phyloP scores from a whole-genome alignment of 2,888 invertebrate genomes.

The Oscheius sp. region DNA sequence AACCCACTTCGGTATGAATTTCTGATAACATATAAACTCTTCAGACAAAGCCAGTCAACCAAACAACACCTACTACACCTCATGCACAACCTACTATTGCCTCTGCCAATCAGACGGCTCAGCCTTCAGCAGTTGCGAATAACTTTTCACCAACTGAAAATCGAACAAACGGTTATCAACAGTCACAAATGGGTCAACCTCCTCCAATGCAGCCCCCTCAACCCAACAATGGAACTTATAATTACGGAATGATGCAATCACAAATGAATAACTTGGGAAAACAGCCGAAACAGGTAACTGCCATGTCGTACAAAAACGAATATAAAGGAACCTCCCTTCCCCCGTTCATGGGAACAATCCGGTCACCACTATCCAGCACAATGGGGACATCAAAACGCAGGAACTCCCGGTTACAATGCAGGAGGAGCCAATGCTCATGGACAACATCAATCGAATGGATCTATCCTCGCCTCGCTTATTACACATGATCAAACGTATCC shows the following conservation, averaged over 20 bases:
- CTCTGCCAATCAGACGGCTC: background rate
- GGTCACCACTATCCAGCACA: constrained; percentile 25
- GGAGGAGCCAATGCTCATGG: background rate
- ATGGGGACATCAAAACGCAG: constrained; percentile 27
- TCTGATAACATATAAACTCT: background rate
- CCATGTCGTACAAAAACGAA: constrained; percentile 1
- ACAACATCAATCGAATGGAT: constrained; percentile 14
- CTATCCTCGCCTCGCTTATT: constrained; percentile 54
- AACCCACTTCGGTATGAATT: constrained; percentile 48
- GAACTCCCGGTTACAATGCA: background rate
- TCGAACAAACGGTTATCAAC: constrained; percentile 7
- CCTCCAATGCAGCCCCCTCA: constrained; percentile 48
- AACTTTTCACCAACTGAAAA: constrained; percentile 8
- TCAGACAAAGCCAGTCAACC: constrained; percentile 3
- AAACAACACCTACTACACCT: background rate
- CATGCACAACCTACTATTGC: constrained; percentile 4
- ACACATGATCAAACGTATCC: constrained; percentile 45
- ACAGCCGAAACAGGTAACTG: constrained; percentile 21
- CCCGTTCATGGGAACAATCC: background rate
- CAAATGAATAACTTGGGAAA: constrained; percentile 19
- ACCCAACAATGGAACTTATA: constrained; percentile 5
- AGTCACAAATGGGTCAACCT: constrained; percentile 60
- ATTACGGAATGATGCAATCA: constrained; percentile 9
- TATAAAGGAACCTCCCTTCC: background rate
- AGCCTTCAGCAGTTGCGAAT: constrained; percentile 8